phyloP scores from a whole-genome alignment of 2,113 vertebrate species.

The Loxodonta africana region DNA sequence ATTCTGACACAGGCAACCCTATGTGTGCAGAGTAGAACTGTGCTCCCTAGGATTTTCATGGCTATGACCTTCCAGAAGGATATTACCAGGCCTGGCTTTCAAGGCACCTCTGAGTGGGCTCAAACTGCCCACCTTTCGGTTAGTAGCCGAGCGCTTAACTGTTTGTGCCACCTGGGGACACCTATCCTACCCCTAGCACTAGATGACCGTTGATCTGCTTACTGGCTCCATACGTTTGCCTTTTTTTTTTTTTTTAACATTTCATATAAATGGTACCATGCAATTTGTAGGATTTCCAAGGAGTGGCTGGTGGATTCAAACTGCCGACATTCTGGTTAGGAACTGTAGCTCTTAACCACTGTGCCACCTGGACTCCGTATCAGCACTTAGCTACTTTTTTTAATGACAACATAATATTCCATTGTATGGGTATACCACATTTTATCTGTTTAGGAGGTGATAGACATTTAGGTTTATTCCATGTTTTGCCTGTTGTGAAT shows the following conservation, averaged over 20 bases:
- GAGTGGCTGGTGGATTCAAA: no score
- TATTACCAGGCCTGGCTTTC: background rate
- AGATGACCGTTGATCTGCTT: background rate
- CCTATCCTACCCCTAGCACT: background rate
- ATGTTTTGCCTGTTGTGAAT: slow-evolving; percentile 16
- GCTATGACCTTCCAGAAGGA: background rate
- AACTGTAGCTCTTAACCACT: no score
- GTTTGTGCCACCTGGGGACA: background rate
- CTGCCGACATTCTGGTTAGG: no score
- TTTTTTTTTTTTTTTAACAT: background rate
- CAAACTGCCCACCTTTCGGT: background rate
- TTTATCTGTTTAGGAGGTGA: background rate
- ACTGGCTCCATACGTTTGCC: background rate
- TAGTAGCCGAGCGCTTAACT: background rate
- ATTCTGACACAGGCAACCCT: no score
- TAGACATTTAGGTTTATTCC: slow-evolving; percentile 9
- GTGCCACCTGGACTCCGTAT: no score
- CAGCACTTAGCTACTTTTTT: background rate
- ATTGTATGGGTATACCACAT: background rate
- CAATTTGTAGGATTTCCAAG: no score
- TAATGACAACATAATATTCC: background rate
- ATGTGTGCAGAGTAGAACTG: background rate
- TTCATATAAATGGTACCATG: background rate
- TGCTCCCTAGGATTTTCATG: background rate
- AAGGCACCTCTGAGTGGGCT: background rate